These are phyloP conservation scores for Globia sparganii DNA, from an alignment of 2,888 invertebrate genomes.

Conservation along the genomic window DNA sequence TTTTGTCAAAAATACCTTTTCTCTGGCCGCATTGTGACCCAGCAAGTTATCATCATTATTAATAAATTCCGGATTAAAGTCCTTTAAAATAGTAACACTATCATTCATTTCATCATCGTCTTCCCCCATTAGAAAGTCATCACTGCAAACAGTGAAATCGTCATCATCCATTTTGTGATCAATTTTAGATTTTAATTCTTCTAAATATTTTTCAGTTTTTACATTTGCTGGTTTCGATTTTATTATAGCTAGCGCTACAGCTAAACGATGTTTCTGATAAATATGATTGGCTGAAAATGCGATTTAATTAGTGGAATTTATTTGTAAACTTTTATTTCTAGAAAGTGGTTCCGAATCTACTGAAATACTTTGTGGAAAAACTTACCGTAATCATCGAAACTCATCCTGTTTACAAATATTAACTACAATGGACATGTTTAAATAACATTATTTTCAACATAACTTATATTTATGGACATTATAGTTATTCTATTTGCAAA, in stretches of 20 bases:
- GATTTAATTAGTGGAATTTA: too few species aligned
- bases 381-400: slow-evolving; percentile 79
- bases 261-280: slow-evolving; percentile 76
- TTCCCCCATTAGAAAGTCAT: slow-evolving; percentile 76
- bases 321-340: not conserved
- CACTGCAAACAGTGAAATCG: slow-evolving; percentile 73
- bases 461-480: not conserved
- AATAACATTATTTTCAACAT: slow-evolving; percentile 8
- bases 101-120: slow-evolving; percentile 52
- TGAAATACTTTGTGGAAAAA: not conserved
- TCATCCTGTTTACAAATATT: slow-evolving; percentile 70
- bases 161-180: slow-evolving; percentile 67
- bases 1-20: slow-evolving; percentile 17
- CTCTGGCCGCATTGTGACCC: not conserved
- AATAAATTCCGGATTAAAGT: slow-evolving; percentile 35
- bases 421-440: slow-evolving; percentile 20
- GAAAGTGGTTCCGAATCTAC: not conserved
- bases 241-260: slow-evolving; percentile 76
- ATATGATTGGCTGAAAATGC: slow-evolving; percentile 75
- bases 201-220: slow-evolving; percentile 70
- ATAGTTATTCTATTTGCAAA: not conserved
- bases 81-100: slow-evolving; percentile 56
- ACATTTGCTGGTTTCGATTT: slow-evolving; percentile 75
- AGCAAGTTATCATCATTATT: slow-evolving; percentile 2
- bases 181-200: slow-evolving; percentile 70